Base-by-base conservation (phyloP, 1,140 invertebrate genomes). In the Trachymyrmex cornetzi region DNA sequence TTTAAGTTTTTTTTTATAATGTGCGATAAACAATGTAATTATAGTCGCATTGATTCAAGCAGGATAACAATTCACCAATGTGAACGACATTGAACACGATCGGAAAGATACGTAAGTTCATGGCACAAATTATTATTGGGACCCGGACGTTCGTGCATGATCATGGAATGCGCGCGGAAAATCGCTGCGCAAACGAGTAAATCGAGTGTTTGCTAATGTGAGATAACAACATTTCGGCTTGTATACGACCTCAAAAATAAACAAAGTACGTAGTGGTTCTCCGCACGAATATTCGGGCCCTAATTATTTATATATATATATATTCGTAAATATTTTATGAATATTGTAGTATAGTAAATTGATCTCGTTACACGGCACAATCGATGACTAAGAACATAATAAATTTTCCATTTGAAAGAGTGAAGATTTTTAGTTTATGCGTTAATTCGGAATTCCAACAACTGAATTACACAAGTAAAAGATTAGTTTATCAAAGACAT, bases 381-480 rank as follows among this genome's bases (percentile, higher is more conserved):
- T 82, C 11, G 24, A 71, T 19, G 69, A 30, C n/a, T 72, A 72
- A 72, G 22, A 57, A 19, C 1, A 19, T 30, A 69, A 72, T 14
- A 38, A 57, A 72, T 59, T 82, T 74, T 74, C 38, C 38, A 61
- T 61, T 82, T 12, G n/a, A 80, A 79, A 48, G 63, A 50, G 27
- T 19, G 19, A 16, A 55, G 30, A 7, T 50, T 30, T 50, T 30
- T 34, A 30, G 19, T 71, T 48, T 79, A 11, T 77, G 38, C 22
- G 34, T 71, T 71, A 44, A 71, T 71, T 27, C 16, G 66, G 2
- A 12, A 59, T 27, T 6, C 44, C 27, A 80, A 71, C 88, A 92
- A 91, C 90, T 93, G 92, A 93, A 92, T 91, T 88, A 90, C 85
- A 85, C 89, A 92, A 92, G 91, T 92, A 87, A 16, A 75, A n/a